Percentiles rank a stretch among this genome's conserved stretches.
Conservation (phyloP, 1,140 invertebrate genomes). For the Semibalanus balanoides region DNA sequence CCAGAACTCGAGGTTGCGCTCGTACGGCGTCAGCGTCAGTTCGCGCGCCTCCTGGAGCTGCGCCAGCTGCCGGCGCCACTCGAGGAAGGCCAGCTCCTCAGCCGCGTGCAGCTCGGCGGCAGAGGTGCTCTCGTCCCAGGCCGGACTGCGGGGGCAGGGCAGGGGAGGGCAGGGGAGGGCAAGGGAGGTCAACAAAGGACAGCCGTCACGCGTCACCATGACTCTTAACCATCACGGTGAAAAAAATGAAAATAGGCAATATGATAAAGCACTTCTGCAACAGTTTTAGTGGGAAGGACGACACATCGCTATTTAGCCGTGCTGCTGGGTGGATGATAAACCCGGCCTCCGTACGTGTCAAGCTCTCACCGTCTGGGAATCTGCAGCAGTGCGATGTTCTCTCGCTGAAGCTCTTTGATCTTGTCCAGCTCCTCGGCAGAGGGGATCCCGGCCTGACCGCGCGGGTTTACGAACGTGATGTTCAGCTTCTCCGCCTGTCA, state of each 20-base stretch:
- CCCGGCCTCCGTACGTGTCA: slow-evolving; percentile 1
- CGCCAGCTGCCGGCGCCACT: slow-evolving; percentile 72
- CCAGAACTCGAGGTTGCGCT: slow-evolving; percentile 97
- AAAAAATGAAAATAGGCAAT: not conserved
- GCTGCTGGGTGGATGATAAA: slow-evolving; percentile 5
- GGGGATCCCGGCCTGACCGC: slow-evolving; percentile 43
- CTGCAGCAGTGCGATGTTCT: slow-evolving; percentile 48
- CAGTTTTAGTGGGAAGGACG: slow-evolving; percentile 9
- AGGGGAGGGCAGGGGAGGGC: not conserved
- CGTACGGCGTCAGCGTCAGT: slow-evolving; percentile 85
- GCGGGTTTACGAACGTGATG: slow-evolving; percentile 55
- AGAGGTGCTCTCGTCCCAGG: slow-evolving; percentile 58
- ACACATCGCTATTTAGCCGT: slow-evolving; percentile 17
- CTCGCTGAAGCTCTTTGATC: slow-evolving; percentile 44
- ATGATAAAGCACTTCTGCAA: not conserved
- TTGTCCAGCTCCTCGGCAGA: slow-evolving; percentile 44
- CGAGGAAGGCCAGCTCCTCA: slow-evolving; percentile 68
- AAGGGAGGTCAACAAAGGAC: not conserved
- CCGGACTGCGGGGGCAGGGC: slow-evolving; percentile 48
- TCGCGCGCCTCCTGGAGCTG: slow-evolving; percentile 62
- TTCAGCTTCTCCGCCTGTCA: slow-evolving; percentile 80
- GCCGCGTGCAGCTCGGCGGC: slow-evolving; percentile 55
- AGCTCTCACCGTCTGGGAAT: slow-evolving; percentile 59
- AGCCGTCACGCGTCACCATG: not conserved
- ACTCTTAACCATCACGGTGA: too few relatives aligned